Base-by-base conservation (phyloP, 2,888 invertebrate species). In the Caenorhabditis uteleia region DNA sequence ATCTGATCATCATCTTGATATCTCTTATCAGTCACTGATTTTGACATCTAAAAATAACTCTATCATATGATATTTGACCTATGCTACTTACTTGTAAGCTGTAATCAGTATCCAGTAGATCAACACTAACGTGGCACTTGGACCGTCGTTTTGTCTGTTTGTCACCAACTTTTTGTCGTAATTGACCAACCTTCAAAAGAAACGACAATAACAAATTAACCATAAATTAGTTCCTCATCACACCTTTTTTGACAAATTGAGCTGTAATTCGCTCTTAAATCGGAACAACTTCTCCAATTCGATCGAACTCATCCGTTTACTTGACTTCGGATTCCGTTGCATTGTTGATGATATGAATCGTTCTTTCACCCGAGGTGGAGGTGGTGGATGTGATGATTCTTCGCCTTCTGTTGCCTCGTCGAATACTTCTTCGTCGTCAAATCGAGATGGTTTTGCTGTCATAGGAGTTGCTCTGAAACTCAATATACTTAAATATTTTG, bases 221-320 rank as follows among this genome's bases (percentile, higher is more conserved):
- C 12, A 8, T 29, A 12, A 12, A 16, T n/a, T n/a, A 33, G 16
- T 33, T 33, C 4, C 16, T 16, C 12, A 12, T n/a, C n/a, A 39
- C n/a, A 78, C 75, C 68, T 75, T 74, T 47, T 74, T 72, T 5
- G 74, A 65, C 33, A 77, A 47, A 56, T 76, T 77, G 25, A 74
- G 51, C 40, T 77, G 77, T 14, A 79, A 42, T 16, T 77, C 79
- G 42, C 70, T 72, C 45, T 74, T 76, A 38, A 78, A 75, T 25
- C 70, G 53, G 23, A 75, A 55, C 42, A 77, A 40, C 50, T 76
- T 77, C 25, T 74, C 77, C 39, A 77, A 44, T 26, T 77, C 77
- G 26, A 77, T 55, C 20, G 74, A 57, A 38, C 72, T 74, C 38
- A 71, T 54, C 18, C 64, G 44, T 36, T 64, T 64, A 20, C 50